Conservation (phyloP, 2,888 invertebrate species). For the Leptinotarsa rubiginosa region DNA sequence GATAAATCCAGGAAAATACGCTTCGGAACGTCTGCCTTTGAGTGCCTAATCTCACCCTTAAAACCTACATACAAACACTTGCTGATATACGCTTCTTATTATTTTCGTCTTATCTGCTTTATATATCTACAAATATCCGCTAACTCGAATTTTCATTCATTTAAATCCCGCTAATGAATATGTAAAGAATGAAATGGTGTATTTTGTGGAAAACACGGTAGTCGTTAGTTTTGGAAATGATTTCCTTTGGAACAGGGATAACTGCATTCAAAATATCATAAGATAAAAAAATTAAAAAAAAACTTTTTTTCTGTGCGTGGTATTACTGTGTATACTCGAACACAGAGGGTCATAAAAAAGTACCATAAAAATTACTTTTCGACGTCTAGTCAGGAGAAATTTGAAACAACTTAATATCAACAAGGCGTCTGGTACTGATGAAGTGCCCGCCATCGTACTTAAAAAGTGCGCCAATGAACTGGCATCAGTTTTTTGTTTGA, state of each 20-base stretch:
- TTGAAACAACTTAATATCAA: too few relatives aligned
- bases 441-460: too few relatives aligned
- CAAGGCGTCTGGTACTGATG: too few relatives aligned
- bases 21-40: slow-evolving; percentile 54
- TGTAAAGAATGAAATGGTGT: background rate
- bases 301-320: too few relatives aligned
- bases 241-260: background rate
- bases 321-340: too few relatives aligned
- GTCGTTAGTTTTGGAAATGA: background rate
- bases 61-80: slow-evolving; percentile 55
- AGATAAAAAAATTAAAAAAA: too few relatives aligned
- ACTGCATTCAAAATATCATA: background rate
- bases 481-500: too few relatives aligned
- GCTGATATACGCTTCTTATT: slow-evolving; percentile 53
- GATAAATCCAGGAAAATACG: slow-evolving; percentile 57
- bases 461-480: too few relatives aligned
- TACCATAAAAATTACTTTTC: too few relatives aligned
- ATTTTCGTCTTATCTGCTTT: slow-evolving; percentile 43
- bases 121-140: slow-evolving; percentile 35
- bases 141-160: slow-evolving; percentile 29
- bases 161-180: slow-evolving; percentile 28
- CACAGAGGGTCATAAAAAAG: too few relatives aligned
- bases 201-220: slow-evolving; percentile 5
- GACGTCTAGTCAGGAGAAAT: too few relatives aligned
- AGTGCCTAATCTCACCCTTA: slow-evolving; percentile 55